Conservation (phyloP, 2,113 vertebrate species). For the Cisticola juncidis region DNA sequence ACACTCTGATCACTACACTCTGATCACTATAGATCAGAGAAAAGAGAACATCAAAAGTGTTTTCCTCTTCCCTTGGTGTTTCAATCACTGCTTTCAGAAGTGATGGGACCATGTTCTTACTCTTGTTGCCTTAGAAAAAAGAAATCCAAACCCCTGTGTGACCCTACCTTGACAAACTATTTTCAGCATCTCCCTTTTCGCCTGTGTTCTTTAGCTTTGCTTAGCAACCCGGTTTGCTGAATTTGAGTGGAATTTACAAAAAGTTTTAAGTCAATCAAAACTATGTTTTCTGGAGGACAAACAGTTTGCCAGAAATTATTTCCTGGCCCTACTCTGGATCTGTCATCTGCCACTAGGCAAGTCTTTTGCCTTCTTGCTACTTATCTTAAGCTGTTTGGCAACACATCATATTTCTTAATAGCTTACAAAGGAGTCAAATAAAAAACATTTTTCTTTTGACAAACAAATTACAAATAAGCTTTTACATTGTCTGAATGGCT, state of each 20-base stretch:
- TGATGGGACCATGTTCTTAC: background rate
- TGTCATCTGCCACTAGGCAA: background rate
- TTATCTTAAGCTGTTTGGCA: background rate
- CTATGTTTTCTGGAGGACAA: background rate
- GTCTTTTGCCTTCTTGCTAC: background rate
- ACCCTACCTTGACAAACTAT: background rate
- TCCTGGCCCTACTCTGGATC: background rate
- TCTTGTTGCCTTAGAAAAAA: background rate
- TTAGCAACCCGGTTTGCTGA: background rate
- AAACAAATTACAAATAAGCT: constrained; percentile 31
- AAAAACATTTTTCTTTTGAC: background rate
- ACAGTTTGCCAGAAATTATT: background rate
- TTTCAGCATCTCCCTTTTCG: background rate
- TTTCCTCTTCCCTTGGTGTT: background rate
- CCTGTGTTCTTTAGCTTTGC: background rate
- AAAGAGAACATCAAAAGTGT: background rate
- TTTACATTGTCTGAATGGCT: background rate
- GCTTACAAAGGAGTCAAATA: background rate
- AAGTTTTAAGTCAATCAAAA: background rate
- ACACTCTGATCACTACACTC: background rate
- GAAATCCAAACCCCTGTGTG: background rate
- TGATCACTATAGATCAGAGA: background rate
- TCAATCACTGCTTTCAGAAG: background rate
- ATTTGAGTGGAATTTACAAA: background rate
- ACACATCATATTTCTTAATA: background rate